Evolutionary conservation across 2,797 vertebrate species (phyloP), one percentile per base, ranked within the genome.

Genomic region (Melanotaenia maccullochi): DNA sequence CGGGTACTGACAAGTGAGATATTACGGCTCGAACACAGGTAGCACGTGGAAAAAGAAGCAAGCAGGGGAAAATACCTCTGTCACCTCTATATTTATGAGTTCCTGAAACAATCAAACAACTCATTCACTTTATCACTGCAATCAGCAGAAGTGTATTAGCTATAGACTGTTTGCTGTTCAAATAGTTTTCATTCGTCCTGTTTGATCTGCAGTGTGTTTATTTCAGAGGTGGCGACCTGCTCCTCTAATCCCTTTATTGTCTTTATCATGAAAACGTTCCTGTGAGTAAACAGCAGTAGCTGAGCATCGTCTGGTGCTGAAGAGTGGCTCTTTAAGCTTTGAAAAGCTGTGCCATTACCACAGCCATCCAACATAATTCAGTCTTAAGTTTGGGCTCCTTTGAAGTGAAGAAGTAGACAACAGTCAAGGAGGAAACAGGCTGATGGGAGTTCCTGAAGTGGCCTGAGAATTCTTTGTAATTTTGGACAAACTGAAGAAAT

Each of bases 201-300:
- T 81, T 82, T 92, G 85, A 92, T 92, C 75, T 88, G 72, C 32
- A 0, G 40, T 33, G 67, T 87, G 88, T 90, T 90, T 83, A 86
- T 83, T 78, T 91, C 71, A 73, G 72, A 75, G 84, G 83, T 42
- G 81, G 54, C 11, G 36, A 65, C 71, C 69, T 9, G 6, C 70
- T 58, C 73, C 65, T 42, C 68, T 84, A 90, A 85, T 86, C 81
- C 60, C 71, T 62, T 86, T 78, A 80, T 69, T 61, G 75, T 65
- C 87, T 89, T 93, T 93, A 55, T 88, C 79, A 91, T 92, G 90
- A 58, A 82, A 91, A 93, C 49, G 9, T n/a, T 20, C 36, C 68
- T 12, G 42, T 1, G 12, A 79, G 58, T 67, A 40, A 42, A 68
- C 80, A 81, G 68, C 35, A 68, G 82, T 75, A 76, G 84, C 71